Conservation (phyloP, 2,888 invertebrate genomes). For the Andrena dorsata region DNA sequence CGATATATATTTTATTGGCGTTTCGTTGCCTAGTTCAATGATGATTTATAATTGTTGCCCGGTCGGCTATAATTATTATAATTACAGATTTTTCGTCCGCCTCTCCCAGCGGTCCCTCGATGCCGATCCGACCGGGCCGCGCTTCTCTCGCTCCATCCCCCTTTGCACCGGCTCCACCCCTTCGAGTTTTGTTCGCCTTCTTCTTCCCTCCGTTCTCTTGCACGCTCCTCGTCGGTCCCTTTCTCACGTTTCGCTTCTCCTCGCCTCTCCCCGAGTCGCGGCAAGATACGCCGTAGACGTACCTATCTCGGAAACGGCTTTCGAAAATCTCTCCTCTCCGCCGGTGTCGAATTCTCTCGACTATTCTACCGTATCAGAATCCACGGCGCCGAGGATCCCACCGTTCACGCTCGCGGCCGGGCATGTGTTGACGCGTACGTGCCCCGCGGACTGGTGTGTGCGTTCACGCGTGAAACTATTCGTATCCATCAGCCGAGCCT, state of each 20-base stretch:
- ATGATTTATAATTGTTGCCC: conserved; percentile 82
- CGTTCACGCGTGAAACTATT: conserved; percentile 49
- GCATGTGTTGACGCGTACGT: conserved; percentile 25
- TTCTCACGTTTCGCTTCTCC: conserved; percentile 21
- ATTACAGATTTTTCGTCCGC: conserved; percentile 81
- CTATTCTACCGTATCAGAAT: conserved; percentile 38
- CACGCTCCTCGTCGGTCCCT: conserved; percentile 40
- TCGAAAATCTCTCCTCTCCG: conserved; percentile 59
- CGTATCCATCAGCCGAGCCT: conserved; percentile 42
- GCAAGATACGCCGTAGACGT: conserved; percentile 59
- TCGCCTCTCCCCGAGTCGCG: conserved; percentile 46
- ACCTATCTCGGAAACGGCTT: conserved; percentile 75
- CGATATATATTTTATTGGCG: conserved; percentile 73
- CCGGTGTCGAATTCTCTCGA: conserved; percentile 22
- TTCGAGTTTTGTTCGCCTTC: conserved; percentile 68
- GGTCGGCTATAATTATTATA: conserved; percentile 81
- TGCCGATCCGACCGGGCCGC: conserved; percentile 36
- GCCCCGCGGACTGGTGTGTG: conserved; percentile 7
- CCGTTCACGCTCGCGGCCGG: conserved; percentile 22
- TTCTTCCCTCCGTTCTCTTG: conserved; percentile 36
- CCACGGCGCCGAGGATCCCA: conserved; percentile 16
- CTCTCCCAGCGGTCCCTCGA: conserved; percentile 57
- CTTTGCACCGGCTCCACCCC: conserved; percentile 75
- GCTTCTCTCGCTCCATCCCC: conserved; percentile 67
- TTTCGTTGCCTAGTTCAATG: conserved; percentile 82